phyloP scores from a whole-genome alignment of 2,113 vertebrate genomes.

The Cheirogaleus medius region DNA sequence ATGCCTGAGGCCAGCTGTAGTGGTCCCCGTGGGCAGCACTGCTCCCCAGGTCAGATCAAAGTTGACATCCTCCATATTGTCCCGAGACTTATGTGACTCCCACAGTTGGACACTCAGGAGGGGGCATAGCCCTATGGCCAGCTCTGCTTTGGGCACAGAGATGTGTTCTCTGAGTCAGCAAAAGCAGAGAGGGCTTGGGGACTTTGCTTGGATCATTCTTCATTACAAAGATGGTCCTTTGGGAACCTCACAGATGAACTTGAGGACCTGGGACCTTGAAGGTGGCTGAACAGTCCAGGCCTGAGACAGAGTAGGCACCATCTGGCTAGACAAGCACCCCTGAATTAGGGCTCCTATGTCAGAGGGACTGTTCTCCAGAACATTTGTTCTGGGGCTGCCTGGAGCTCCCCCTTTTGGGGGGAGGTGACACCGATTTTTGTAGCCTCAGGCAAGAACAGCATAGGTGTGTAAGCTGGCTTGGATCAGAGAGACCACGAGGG shows the following conservation, averaged over 20 bases:
- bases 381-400: background rate
- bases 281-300: background rate
- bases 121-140: background rate
- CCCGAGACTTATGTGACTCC: background rate
- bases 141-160: background rate
- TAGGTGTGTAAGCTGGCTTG: background rate
- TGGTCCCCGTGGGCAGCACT: background rate
- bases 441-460: background rate
- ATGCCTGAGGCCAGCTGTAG: background rate
- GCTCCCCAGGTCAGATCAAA: background rate
- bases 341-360: background rate
- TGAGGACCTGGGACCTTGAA: background rate
- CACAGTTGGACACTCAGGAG: background rate
- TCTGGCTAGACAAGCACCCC: background rate
- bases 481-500: background rate
- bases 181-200: background rate
- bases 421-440: background rate
- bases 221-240: background rate
- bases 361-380: background rate
- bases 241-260: background rate
- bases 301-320: background rate
- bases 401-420: background rate
- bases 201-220: background rate
- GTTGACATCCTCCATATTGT: accelerated
- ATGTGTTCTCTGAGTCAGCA: background rate